Base-by-base conservation (phyloP, 2,113 vertebrate genomes). In the Dicaeum eximium region DNA sequence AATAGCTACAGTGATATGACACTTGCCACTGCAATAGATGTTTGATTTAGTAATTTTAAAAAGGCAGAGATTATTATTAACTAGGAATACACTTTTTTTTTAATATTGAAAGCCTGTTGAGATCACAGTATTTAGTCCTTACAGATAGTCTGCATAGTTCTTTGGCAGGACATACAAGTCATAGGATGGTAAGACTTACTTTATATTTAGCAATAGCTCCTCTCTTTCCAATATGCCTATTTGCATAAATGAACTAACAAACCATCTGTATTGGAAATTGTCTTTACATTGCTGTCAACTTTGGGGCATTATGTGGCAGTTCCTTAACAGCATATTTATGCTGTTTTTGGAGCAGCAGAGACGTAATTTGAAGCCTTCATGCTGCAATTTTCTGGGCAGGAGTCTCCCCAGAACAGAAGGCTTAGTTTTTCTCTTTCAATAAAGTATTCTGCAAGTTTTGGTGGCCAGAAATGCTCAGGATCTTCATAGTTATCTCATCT, bases 191-290 rank as follows among this genome's bases (percentile, higher is more conserved):
- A 61, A 86, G 86, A 67, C 44, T 81, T 81, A 61, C 25, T 86
- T 86, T 90, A 90, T 94, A 95, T 90, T 95, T 94, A 96, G 88
- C 72, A 78, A 20, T 83, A 90, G n/a, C 57, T 90, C 47, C 61
- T 92, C 75, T 90, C 64, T 88, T 88, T 94, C 86, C 65, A 83
- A 84, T 88, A 84, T 84, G 64, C 64, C 72, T 57, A 45, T 95
- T 84, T 92, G 53, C 82, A 65, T 71, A 93, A 96, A 60, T 83
- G 62, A 93, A 45, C 69, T 92, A 90, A 91, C 25, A 10, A 93
- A 80, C 92, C 82, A 78, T 93, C 82, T 92, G 77, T 83, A 84
- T 60, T 75, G 37, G 62, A 92, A 92, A 88, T 60, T 69, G 23
- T 81, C 47, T 92, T 94, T 67, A 71, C 57, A 86, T 78, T 94